Percentiles rank a stretch among this genome's conserved stretches.
phyloP scores from a whole-genome alignment of 2,113 vertebrate genomes.

The Trematomus loennbergii region DNA sequence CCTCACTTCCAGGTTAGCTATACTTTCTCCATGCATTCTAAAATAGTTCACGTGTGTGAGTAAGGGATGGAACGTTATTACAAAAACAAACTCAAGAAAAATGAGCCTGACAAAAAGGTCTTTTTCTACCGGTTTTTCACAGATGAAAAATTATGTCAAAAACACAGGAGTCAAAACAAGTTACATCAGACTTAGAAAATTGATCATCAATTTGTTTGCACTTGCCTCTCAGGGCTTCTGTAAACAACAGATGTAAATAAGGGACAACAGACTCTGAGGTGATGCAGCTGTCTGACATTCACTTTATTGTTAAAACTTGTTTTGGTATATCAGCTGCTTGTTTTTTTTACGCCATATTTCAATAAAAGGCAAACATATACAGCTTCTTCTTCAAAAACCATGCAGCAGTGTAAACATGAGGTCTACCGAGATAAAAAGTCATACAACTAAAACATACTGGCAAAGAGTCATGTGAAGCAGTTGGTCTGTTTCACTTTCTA shows the following conservation, averaged over 20 bases:
- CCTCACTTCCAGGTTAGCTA: no score
- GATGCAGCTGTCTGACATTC: constrained; percentile 70
- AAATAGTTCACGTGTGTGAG: no score
- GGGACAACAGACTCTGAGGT: not conserved
- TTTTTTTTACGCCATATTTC: constrained; percentile 67
- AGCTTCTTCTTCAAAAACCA: constrained; percentile 73
- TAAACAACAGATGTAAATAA: not conserved
- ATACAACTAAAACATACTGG: constrained; percentile 55
- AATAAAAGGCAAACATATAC: constrained; percentile 77
- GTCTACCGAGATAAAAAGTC: constrained; percentile 64
- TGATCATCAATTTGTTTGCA: no score
- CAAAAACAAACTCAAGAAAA: no score
- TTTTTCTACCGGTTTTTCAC: no score
- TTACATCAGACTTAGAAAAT: no score
- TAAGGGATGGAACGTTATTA: no score
- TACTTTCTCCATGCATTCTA: no score
- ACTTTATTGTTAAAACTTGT: constrained; percentile 82
- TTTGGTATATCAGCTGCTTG: constrained; percentile 82
- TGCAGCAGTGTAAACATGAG: constrained; percentile 77
- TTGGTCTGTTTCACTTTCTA: constrained; percentile 35
- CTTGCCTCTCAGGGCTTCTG: no score
- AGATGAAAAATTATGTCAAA: no score
- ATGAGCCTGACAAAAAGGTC: no score
- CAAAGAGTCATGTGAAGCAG: constrained; percentile 20
- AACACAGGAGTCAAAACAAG: no score